A percentile compares a stretch with the other conserved stretches of the same genome.
Conservation (phyloP, 1,140 invertebrate genomes). For the Pseudomyrmex concolor region DNA sequence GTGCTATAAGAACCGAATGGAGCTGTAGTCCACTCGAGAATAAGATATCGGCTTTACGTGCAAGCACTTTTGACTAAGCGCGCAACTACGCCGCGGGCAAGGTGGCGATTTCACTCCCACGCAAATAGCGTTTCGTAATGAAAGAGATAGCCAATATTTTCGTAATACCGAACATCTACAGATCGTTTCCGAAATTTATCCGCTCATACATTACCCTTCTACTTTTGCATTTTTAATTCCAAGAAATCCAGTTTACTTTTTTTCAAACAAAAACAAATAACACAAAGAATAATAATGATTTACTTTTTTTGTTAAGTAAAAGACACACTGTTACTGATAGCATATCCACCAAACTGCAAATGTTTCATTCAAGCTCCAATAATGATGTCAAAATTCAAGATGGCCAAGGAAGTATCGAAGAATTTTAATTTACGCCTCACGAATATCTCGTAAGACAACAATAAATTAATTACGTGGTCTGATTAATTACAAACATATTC, state of each 20-base stretch:
- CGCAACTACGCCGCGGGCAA: conserved; percentile 66
- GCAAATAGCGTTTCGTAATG: conserved; percentile 30
- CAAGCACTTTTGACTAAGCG: conserved; percentile 79
- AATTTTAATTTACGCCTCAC: too few species aligned
- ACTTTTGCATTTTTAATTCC: neutral
- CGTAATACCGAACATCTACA: conserved; percentile 49
- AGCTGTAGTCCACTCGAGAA: conserved; percentile 78
- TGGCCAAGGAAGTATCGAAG: too few species aligned
- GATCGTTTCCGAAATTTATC: conserved; percentile 13
- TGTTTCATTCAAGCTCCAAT: too few species aligned
- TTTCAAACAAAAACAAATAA: too few species aligned
- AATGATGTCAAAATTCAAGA: too few species aligned
- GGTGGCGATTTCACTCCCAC: conserved; percentile 68
- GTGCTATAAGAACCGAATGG: conserved; percentile 82
- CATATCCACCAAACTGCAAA: too few species aligned
- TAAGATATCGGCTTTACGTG: conserved; percentile 84
- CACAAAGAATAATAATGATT: too few species aligned
- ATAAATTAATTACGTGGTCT: too few species aligned
- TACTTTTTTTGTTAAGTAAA: too few species aligned
- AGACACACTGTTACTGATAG: too few species aligned
- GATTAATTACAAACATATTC: neutral
- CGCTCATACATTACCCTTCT: neutral
- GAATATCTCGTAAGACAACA: too few species aligned
- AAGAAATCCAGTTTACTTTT: too few species aligned
- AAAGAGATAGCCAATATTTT: conserved; percentile 30